Evolutionary conservation across 2,888 invertebrate genomes (phyloP), one percentile per base, ranked within the genome.

Genomic region (Tigriopus californicus): DNA sequence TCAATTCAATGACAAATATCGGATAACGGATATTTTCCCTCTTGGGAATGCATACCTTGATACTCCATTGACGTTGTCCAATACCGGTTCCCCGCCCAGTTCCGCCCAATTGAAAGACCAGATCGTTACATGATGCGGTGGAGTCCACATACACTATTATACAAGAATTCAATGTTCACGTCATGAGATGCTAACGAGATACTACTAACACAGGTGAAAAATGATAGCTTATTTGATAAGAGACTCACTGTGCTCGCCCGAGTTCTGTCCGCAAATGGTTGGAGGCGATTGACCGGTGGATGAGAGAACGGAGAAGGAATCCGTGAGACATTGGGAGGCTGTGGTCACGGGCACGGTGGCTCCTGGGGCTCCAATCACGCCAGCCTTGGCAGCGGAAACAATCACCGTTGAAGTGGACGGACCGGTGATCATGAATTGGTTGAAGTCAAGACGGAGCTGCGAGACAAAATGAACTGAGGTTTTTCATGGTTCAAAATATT

Each of bases 161-260:
- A 33, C 33, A 33, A 33, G 33, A 33, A 8, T 11, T 44, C 41
- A 54, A 40, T 54, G 41, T 54, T 40, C 41, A 40, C 54, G 33
- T 41, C 54, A n/a, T n/a, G n/a, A n/a, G n/a, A n/a, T n/a, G n/a
- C n/a, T n/a, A n/a, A n/a, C n/a, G n/a, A n/a, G n/a, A n/a, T n/a
- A n/a, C n/a, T n/a, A n/a, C n/a, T n/a, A n/a, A n/a, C n/a, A n/a
- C n/a, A n/a, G n/a, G n/a, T n/a, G n/a, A n/a, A n/a, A n/a, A n/a
- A n/a, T n/a, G n/a, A n/a, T n/a, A n/a, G n/a, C n/a, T n/a, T n/a
- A n/a, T n/a, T n/a, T n/a, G n/a, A n/a, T n/a, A n/a, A n/a, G n/a
- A n/a, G n/a, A 8, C 44, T 44, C 41, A 54, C 54, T 54, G 41
- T 54, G 54, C 41, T 54, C 54, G 33, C 54, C 54, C 6, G 54